Conservation (phyloP, 2,888 invertebrate species). For the Meghimatium bilineatum region DNA sequence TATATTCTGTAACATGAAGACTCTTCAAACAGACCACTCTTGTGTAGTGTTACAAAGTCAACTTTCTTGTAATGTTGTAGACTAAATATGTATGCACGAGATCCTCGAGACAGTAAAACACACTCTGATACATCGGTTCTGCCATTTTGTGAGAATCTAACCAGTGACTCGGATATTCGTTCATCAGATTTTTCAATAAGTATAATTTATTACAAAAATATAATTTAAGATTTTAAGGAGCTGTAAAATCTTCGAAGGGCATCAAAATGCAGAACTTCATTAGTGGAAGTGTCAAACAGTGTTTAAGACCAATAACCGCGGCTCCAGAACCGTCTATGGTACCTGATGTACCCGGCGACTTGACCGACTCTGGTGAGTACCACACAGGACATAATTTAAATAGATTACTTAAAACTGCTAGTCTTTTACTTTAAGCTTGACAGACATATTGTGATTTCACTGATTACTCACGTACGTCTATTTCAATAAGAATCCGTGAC, state of each 20-base stretch:
- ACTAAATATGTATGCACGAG: slow-evolving; percentile 8
- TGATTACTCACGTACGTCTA: no score
- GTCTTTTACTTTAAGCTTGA: no score
- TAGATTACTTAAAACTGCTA: not conserved
- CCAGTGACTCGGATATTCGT: not conserved
- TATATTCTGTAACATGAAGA: not conserved
- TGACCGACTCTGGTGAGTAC: slow-evolving; percentile 9
- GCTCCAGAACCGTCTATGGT: not conserved
- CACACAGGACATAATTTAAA: not conserved
- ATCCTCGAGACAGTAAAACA: slow-evolving; percentile 8
- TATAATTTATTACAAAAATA: no score
- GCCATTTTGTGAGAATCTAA: slow-evolving; percentile 12
- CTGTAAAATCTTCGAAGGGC: no score
- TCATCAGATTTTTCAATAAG: no score
- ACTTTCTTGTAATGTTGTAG: not conserved
- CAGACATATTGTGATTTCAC: no score
- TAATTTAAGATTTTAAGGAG: no score
- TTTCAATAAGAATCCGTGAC: no score
- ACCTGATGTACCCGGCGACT: not conserved
- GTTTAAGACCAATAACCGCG: slow-evolving; percentile 37
- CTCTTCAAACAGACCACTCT: slow-evolving; percentile 15
- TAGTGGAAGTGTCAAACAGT: not conserved
- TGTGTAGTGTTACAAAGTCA: not conserved
- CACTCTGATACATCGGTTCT: not conserved
- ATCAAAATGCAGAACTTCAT: slow-evolving; percentile 5